Evolutionary conservation across 2,888 invertebrate genomes (phyloP), one percentile per base, ranked within the genome.

Genomic region (Hypercompe scribonia): DNA sequence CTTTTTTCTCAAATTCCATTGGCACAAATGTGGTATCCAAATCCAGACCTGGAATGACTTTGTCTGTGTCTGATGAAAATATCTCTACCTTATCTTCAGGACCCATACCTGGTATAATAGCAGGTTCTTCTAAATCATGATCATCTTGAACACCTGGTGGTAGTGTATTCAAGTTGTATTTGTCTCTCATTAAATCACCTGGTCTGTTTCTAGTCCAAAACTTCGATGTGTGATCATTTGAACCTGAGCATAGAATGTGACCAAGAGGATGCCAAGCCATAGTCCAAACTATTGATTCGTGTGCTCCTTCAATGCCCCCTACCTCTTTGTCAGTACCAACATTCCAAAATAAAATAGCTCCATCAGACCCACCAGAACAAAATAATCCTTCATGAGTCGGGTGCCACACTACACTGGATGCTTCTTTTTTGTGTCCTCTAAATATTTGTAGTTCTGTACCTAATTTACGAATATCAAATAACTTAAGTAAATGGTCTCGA

Each of bases 121-220:
- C 97, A 72, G 97, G 97, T 90, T 98, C 98, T 86, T 98, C 98
- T 91, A 96, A 89, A 76, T 94, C 94, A 88, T 93, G 93, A 78
- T 95, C 94, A 90, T 95, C 95, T 81, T 95, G 96, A 36, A 96
- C 96, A 75, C 98, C 98, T 69, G 98, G 97, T 33, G 99, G 98
- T 75, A 99, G 94, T 24, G 98, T 99, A 90, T 99, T 99, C 78
- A 99, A 96, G 93, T 99, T 99, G 92, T 99, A 99, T 94, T 99
- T 99, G 92, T 99, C 99, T 89, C 99, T 97, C 99, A 99, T 99
- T 74, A 98, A 97, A 95, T 99, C 99, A 33, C 99, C 99, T 0
- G 99, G 99, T 68, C 99, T 97, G 94, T 99, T 99, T 79, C 99
- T 96, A 3, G 99, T 99, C 99, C 99, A 99, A 95, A 99, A 99